phyloP scores from a whole-genome alignment of 1,140 invertebrate species.

The Ganaspis sp. region DNA sequence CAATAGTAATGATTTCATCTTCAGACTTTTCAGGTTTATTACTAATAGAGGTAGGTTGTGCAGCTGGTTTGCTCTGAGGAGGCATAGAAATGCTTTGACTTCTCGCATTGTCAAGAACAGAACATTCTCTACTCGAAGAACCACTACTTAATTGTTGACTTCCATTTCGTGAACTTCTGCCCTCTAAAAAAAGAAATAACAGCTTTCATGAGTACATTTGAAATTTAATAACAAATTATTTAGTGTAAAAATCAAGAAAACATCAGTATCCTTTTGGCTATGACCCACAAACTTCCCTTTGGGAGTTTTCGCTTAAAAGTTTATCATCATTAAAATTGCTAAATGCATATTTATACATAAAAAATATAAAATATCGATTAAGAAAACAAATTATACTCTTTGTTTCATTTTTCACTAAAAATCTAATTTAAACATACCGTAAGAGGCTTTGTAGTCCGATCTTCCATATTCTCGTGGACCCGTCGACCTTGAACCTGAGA shows the following conservation, averaged over 20 bases:
- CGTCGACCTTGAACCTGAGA: constrained; percentile 69
- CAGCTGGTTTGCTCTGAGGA: constrained; percentile 62
- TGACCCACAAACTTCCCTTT: constrained; percentile 49
- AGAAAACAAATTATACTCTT: too few species aligned
- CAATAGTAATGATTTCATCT: constrained; percentile 60
- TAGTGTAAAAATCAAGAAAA: neutral
- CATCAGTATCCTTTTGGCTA: constrained; percentile 68
- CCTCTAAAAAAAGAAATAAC: constrained; percentile 67
- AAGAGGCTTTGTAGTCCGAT: constrained; percentile 67
- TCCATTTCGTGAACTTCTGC: constrained; percentile 77
- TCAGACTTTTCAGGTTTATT: constrained; percentile 54
- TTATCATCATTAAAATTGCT: constrained; percentile 56
- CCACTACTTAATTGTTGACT: constrained; percentile 75
- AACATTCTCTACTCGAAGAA: constrained; percentile 60
- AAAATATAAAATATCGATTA: constrained; percentile 4
- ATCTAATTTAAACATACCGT: constrained; percentile 59
- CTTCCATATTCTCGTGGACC: constrained; percentile 69
- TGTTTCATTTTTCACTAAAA: constrained; percentile 10
- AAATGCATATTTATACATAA: neutral
- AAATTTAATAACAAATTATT: constrained; percentile 33
- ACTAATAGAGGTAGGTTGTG: constrained; percentile 56
- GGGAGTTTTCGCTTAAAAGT: constrained; percentile 45
- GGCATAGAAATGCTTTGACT: constrained; percentile 69
- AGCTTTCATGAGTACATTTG: constrained; percentile 25
- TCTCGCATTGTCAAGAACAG: constrained; percentile 61